Base-by-base conservation (phyloP, 2,888 invertebrate genomes). In the Meiosimyza decipiens region DNA sequence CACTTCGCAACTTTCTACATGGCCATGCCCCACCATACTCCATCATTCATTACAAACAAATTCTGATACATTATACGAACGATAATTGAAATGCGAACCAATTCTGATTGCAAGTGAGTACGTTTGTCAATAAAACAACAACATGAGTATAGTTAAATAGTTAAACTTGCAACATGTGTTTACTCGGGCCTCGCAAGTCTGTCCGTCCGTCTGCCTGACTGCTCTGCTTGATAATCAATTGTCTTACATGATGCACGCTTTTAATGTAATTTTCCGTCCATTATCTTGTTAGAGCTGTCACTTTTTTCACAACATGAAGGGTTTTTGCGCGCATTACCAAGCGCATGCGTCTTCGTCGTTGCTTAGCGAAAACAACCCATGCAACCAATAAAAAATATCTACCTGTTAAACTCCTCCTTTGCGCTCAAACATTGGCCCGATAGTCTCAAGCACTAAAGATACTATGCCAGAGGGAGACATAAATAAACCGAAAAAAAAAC, bases 201-300 rank as follows among this genome's bases (percentile, higher is more conserved):
- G 40, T 40, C 40, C 40, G 40, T 40, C 40, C 9, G 40, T 40
- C 40, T 40, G 40, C 9, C 18, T 49, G 18, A n/a, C 51, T 16
- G 52, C 16, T 16, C 63, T 62, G 68, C 22, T 54, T 9, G 47
- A 47, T 54, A 70, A 63, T 70, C 70, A 70, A 70, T 70, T 70
- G 70, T 63, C 54, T 49, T 70, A 49, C 70, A 70, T 63, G 40
- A 40, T 40, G 70, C 70, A 70, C 62, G 62, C 70, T 63, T 70
- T 70, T 70, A 70, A 54, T 70, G 70, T 70, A 70, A 70, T 70
- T 70, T 70, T 52, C 54, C 70, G 63, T 63, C 70, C 70, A 70
- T 70, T 70, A 70, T 54, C 70, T 70, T 70, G 70, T 70, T 70
- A 70, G 70, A 70, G 63, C 63, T 70, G 70, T 70, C 70, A 70